Evolutionary conservation across 2,888 invertebrate species (phyloP), one percentile per base, ranked within the genome.

Genomic region (Aporophyla nigra): DNA sequence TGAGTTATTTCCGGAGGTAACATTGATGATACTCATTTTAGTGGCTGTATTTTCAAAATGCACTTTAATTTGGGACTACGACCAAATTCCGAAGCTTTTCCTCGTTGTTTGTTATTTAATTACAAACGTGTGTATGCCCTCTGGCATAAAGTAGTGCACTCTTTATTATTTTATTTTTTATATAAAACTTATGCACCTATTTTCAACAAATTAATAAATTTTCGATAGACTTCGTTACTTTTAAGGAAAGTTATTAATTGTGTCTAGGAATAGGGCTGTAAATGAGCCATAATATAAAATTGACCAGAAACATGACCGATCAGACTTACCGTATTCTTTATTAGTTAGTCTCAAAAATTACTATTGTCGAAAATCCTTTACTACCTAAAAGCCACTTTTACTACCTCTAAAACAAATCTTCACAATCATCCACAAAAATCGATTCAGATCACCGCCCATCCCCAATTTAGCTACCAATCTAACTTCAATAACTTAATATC

Each of bases 401-500:
- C 5, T 59, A 40, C 16, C 24, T 0, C 5, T 53, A 65, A 72
- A 59, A 19, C 5, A 40, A 33, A 61, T n/a, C 6, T 46, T 59
- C 12, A 5, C 61, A 58, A 19, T 12, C 51, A 61, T 33, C 54
- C 49, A 76, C 12, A 72, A 79, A 82, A 71, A 72, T 80, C 12
- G 73, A 71, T 61, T 69, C 33, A 78, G 78, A 85, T 81, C 74
- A 73, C 78, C 76, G 71, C 82, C 33, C 82, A 78, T 85, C 88
- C 88, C 82, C 87, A 89, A 90, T 90, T 88, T 87, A 76, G 83
- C 87, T 83, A 76, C 87, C 88, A 88, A 88, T 89, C 84, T 86
- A 88, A 87, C 88, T 90, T 88, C 93, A 92, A 92, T 92, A 91
- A 92, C 90, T 91, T 92, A 92, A 93, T 93, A 88, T 92, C 90